Conservation (phyloP, 2,888 invertebrate genomes). For the Phyllotreta cruciferae region DNA sequence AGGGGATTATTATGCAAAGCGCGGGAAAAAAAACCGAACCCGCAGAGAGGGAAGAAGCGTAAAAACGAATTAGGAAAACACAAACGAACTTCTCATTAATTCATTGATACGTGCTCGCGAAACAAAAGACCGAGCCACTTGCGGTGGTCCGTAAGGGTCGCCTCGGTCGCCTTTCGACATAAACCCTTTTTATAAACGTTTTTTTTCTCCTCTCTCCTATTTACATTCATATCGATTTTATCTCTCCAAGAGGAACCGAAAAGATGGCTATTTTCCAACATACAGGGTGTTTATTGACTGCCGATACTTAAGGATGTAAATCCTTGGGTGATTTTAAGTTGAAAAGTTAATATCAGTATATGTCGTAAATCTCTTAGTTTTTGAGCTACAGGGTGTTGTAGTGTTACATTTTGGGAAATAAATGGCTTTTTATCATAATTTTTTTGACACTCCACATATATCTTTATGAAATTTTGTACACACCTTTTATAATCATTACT, state of each 20-base stretch:
- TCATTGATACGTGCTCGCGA: constrained; percentile 36
- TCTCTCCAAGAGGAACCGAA: constrained; percentile 31
- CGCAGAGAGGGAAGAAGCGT: constrained; percentile 21
- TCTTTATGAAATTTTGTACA: no score
- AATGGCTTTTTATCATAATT: no score
- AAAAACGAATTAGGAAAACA: constrained; percentile 38
- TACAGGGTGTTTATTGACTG: constrained; percentile 2
- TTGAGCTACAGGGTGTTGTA: no score
- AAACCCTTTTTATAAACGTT: constrained; percentile 10
- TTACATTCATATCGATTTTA: constrained; percentile 42
- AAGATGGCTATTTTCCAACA: constrained; percentile 26
- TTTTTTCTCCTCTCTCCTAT: constrained; percentile 27
- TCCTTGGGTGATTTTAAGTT: no score
- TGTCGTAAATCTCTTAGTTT: no score
- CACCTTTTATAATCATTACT: no score
- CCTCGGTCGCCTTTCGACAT: background rate
- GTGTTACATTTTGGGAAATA: no score
- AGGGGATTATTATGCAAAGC: constrained; percentile 13
- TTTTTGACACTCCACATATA: no score
- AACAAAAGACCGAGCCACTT: constrained; percentile 41
- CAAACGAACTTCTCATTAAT: constrained; percentile 38
- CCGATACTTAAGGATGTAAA: no score
- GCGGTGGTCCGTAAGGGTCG: constrained; percentile 37
- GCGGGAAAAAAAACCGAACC: constrained; percentile 4
- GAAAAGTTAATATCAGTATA: no score